Evolutionary conservation across 2,113 vertebrate genomes (phyloP), one percentile per base, ranked within the genome.

Genomic region (Hippoglossus stenolepis): DNA sequence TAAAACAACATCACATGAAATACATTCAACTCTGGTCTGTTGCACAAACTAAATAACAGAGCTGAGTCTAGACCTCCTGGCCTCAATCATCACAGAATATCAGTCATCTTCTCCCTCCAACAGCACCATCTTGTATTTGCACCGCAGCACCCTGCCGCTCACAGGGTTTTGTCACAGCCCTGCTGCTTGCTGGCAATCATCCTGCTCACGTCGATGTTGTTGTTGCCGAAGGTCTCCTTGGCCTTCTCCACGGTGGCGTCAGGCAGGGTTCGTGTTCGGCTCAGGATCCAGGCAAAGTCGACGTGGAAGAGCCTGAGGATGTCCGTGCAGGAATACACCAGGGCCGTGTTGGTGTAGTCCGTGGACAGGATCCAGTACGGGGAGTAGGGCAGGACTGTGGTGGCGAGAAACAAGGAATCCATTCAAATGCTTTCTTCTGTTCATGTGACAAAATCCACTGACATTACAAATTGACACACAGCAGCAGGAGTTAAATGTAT

Each of bases 321-420:
- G 23, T 94, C 95, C 0, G 95, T 96, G 85, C 97, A 98, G 83
- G 97, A 98, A 76, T 98, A 98, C 15, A 98, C 94, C 24, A 98
- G 88, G 0, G 96, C 95, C 0, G 91, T 93, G 89, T 94, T 96
- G 60, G 94, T 94, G 0, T 98, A 98, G 92, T 98, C 97, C 0
- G 97, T 98, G 84, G 95, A 94, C 85, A 98, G 72, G 69, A 98
- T 94, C 97, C 96, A 97, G 91, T 98, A 97, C 0, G 97, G 96
- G 18, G 95, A 82, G 10, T 94, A 94, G 0, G 96, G 96, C 86
- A 96, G 94, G 75, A 96, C 97, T 98, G 90, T 64, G 47, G 23
- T 15, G 40, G 10, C 31, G 14, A 57, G 18, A 51, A 51, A 51
- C 15, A 51, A 51, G 15, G 15, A 31, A 18, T 51, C 15, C 18